Base-by-base conservation (phyloP, 2,797 vertebrate species). In the Macrochelys suwanniensis region DNA sequence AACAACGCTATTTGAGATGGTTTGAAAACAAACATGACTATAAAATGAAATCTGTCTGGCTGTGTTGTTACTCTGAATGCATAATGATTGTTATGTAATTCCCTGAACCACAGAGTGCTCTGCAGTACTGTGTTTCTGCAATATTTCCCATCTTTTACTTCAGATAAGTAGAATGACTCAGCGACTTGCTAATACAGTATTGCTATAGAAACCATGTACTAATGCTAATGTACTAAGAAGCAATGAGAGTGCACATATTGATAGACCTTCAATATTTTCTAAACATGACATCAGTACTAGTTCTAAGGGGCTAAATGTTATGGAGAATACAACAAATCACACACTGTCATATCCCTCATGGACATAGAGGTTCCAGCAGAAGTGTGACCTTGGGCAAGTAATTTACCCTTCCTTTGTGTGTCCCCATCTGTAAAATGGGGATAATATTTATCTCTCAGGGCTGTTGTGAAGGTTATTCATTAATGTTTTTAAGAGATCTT, bases 251-350 rank as follows among this genome's bases (percentile, higher is more conserved):
- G 45, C 74, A 77, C 42, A 49, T 77, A 28, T 77, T 49, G 71
- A 76, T 76, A 15, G 13, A 28, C 71, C 42, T 28, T 45, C 71
- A 76, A 12, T 77, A 15, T 47, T 77, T 47, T 77, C 86, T 57
- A 80, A 91, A 82, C 89, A 8, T 0, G 0, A 50, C 85, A 82
- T 93, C 79, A 90, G 90, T 87, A 90, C 87, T 80, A 93, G 93
- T 84, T 53, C 54, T 87, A 49, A 53, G 59, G 79, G 85, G 65
- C 89, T 59, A 89, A 83, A 92, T 83, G 76, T 79, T 94, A 87
- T 49, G 28, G 25, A 31, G 4, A 77, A 7, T 85, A 80, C 89
- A 79, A 6, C 45, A 77, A 17, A 49, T 77, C 6, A 28, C 45
- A 47, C 26, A 49, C 12, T 2, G 9, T 49, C 42, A 49, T 37